phyloP scores from a whole-genome alignment of 2,888 invertebrate genomes.

The Sinopyrophorus schimmeli region DNA sequence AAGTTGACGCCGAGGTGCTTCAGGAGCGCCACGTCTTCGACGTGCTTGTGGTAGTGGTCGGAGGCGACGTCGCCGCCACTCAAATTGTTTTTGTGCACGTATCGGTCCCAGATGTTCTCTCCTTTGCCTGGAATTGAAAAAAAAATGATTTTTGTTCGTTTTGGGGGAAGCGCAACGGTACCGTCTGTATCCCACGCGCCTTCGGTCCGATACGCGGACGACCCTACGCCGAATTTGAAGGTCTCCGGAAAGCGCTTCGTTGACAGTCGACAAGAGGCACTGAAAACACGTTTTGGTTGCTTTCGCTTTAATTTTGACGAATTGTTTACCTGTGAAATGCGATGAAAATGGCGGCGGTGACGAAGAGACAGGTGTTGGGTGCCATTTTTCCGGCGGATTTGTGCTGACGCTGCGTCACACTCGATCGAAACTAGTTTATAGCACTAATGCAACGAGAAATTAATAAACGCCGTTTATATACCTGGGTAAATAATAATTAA shows the following conservation, averaged over 20 bases:
- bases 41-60: conserved; percentile 69
- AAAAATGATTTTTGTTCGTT: not conserved
- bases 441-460: no score
- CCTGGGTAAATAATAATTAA: no score
- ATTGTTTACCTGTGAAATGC: no score
- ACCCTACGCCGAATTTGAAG: conserved; percentile 48
- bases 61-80: conserved; percentile 69
- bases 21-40: conserved; percentile 66
- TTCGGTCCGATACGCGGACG: conserved; percentile 51
- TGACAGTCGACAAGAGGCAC: not conserved
- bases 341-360: no score
- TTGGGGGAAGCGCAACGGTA: conserved; percentile 24
- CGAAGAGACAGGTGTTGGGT: no score
- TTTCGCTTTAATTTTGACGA: no score
- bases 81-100: conserved; percentile 58
- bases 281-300: no score
- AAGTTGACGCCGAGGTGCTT: conserved; percentile 65
- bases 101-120: conserved; percentile 65
- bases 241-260: conserved; percentile 38
- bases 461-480: no score
- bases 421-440: no score
- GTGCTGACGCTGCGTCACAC: no score
- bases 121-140: conserved; percentile 59
- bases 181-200: conserved; percentile 50
- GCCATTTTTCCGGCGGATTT: no score